These are phyloP conservation scores for Lithophane socia DNA, from an alignment of 2,888 invertebrate genomes.

Conservation along the genomic window DNA sequence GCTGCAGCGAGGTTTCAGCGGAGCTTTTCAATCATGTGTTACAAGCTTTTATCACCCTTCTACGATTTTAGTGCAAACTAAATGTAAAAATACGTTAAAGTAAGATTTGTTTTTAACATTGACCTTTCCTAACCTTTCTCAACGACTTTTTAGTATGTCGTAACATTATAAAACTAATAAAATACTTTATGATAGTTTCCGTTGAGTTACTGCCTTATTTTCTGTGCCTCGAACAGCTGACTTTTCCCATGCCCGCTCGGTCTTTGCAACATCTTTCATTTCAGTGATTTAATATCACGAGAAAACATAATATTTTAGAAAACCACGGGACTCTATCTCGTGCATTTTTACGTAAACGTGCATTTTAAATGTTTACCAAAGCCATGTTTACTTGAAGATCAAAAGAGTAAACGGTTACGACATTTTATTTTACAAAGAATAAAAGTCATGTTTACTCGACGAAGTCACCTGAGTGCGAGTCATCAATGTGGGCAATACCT, in stretches of 20 bases:
- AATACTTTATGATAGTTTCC: slow-evolving; percentile 33
- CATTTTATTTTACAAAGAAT: slow-evolving; percentile 14
- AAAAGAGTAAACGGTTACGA: slow-evolving; percentile 28
- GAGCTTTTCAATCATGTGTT: slow-evolving; percentile 31
- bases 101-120: slow-evolving; percentile 7
- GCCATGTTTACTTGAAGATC: slow-evolving; percentile 19
- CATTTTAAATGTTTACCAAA: slow-evolving; percentile 17
- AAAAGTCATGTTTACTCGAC: slow-evolving; percentile 25
- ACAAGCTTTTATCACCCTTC: slow-evolving; percentile 1
- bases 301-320: slow-evolving; percentile 34
- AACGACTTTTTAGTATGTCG: slow-evolving; percentile 2
- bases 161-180: slow-evolving; percentile 27
- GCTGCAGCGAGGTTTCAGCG: slow-evolving; percentile 16
- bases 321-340: slow-evolving; percentile 10
- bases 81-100: neutral
- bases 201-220: slow-evolving; percentile 45
- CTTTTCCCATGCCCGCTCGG: slow-evolving; percentile 45
- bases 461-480: slow-evolving; percentile 43
- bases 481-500: neutral
- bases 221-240: slow-evolving; percentile 49
- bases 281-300: slow-evolving; percentile 53
- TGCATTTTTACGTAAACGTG: slow-evolving; percentile 34
- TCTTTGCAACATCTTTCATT: slow-evolving; percentile 50
- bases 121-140: slow-evolving; percentile 8
- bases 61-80: neutral